Percentiles rank a stretch among this genome's conserved stretches.
These are phyloP conservation scores for Nanorana parkeri DNA, from an alignment of 2,113 vertebrate genomes.

Conservation along the genomic window DNA sequence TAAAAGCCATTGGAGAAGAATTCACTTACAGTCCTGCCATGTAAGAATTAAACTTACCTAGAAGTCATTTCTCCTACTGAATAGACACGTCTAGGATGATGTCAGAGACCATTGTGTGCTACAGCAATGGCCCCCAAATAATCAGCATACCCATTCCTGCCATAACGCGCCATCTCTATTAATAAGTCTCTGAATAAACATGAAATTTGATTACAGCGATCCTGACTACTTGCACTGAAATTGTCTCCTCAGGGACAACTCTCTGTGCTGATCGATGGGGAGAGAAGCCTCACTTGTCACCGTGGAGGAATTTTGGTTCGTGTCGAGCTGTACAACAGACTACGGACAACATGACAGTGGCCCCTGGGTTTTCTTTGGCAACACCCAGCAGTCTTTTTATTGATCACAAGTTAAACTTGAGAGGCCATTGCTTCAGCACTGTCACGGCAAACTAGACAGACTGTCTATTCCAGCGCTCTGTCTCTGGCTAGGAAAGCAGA, in stretches of 20 bases:
- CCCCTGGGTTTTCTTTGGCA: slow-evolving; percentile 59
- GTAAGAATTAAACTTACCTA: too few species aligned
- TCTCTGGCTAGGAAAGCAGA: slow-evolving; percentile 39
- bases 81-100: not conserved
- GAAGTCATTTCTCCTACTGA: too few species aligned
- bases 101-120: not conserved
- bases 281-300: slow-evolving; percentile 70
- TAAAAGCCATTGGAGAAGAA: too few species aligned
- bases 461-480: slow-evolving; percentile 48
- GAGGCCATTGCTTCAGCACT: slow-evolving; percentile 52
- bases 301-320: slow-evolving; percentile 65
- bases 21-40: too few species aligned
- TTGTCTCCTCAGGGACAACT: slow-evolving; percentile 63
- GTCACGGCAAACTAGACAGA: slow-evolving; percentile 56
- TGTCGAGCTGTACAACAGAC: slow-evolving; percentile 63
- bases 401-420: slow-evolving; percentile 66
- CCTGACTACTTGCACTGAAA: slow-evolving; percentile 61
- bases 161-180: slow-evolving; percentile 15
- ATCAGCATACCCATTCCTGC: not conserved
- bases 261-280: slow-evolving; percentile 64
- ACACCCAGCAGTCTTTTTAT: slow-evolving; percentile 63
- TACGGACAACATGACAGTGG: slow-evolving; percentile 65
- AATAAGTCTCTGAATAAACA: slow-evolving; percentile 61
- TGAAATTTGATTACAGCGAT: slow-evolving; percentile 60
- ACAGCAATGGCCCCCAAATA: not conserved